phyloP scores from a whole-genome alignment of 2,797 vertebrate genomes.

The Helostoma temminkii region DNA sequence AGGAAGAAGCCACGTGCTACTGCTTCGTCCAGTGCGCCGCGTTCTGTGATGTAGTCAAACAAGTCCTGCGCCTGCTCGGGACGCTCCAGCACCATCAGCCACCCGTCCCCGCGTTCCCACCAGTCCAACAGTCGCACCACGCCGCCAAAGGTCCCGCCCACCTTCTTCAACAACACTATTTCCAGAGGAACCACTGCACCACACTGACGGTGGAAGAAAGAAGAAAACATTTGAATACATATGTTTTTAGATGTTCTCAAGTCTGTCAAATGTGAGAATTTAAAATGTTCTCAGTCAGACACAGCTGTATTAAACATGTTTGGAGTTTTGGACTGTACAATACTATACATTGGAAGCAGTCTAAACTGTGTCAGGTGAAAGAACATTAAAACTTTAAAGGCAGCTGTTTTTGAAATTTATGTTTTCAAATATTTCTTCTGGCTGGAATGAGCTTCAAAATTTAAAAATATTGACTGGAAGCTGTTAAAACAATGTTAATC shows the following conservation, averaged over 20 bases:
- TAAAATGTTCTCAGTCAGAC: too few species aligned
- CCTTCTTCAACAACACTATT: conserved; percentile 93
- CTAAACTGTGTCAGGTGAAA: too few species aligned
- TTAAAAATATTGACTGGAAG: neutral
- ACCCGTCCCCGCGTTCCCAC: conserved; percentile 92
- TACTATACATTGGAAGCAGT: too few species aligned
- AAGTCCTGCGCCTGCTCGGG: conserved; percentile 92
- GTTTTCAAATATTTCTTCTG: too few species aligned
- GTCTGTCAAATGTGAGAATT: too few species aligned
- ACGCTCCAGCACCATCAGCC: conserved; percentile 92
- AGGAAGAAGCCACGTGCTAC: conserved; percentile 90
- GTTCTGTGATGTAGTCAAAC: conserved; percentile 95
- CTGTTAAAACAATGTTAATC: neutral
- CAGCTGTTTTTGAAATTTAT: too few species aligned
- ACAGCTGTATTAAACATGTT: too few species aligned
- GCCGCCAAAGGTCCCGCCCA: conserved; percentile 89
- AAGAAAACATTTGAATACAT: too few species aligned
- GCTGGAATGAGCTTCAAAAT: too few species aligned
- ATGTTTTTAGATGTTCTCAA: neutral
- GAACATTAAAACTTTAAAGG: too few species aligned
- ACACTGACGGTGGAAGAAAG: conserved; percentile 8
- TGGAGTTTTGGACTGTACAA: too few species aligned
- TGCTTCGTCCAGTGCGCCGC: conserved; percentile 90
- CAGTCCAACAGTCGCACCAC: conserved; percentile 93
- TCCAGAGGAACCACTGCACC: conserved; percentile 90